Percentiles rank a stretch among this genome's conserved stretches.
phyloP scores from a whole-genome alignment of 2,888 invertebrate genomes.

The Eristalinus sepulchralis region DNA sequence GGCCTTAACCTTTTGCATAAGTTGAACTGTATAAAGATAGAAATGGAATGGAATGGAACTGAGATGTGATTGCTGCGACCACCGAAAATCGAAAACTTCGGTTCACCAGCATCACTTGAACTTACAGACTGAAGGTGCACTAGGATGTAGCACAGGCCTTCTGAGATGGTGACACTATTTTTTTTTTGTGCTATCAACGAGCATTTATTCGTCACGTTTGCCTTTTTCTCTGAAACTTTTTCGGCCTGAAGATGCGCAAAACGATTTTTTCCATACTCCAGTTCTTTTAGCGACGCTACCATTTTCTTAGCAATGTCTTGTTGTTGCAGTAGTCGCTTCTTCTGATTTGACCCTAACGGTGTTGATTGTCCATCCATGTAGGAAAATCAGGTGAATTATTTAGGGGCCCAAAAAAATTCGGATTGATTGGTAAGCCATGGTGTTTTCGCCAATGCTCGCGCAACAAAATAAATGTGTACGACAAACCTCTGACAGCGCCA shows the following conservation, averaged over 20 bases:
- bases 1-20: too few relatives aligned
- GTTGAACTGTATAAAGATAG: too few relatives aligned
- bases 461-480: conserved; percentile 5
- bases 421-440: conserved; percentile 84
- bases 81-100: too few relatives aligned
- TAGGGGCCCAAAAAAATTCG: conserved; percentile 86
- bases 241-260: conserved; percentile 81
- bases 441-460: conserved; percentile 84
- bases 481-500: conserved; percentile 24
- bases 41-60: too few relatives aligned
- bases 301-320: conserved; percentile 84
- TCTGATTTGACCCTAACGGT: conserved; percentile 86
- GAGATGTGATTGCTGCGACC: too few relatives aligned
- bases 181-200: too few relatives aligned
- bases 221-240: conserved; percentile 81
- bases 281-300: conserved; percentile 83
- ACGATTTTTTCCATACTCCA: conserved; percentile 87
- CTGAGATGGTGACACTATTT: too few relatives aligned
- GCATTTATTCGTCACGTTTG: too few relatives aligned
- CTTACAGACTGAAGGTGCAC: too few relatives aligned
- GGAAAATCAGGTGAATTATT: conserved; percentile 88
- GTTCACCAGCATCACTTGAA: too few relatives aligned
- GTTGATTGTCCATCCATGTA: conserved; percentile 89
- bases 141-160: too few relatives aligned
- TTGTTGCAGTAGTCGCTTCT: conserved; percentile 84